Evolutionary conservation across 1,140 invertebrate species (phyloP).

Genomic region (Sinonovacula constricta): DNA sequence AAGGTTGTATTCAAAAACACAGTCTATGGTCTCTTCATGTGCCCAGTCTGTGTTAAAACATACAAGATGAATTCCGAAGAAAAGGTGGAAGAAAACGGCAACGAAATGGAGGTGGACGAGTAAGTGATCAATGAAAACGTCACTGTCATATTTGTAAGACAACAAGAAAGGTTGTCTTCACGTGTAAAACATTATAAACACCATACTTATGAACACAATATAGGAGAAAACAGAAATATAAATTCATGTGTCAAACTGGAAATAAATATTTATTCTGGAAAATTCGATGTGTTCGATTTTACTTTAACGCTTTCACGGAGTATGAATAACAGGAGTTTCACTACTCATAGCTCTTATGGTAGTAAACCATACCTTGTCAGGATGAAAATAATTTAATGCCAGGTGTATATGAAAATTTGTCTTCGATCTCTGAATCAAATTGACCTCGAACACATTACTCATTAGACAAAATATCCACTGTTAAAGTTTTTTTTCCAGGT

Average conservation of each 20-base stretch:
- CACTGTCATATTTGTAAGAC: too few species aligned
- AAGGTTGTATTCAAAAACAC: background rate
- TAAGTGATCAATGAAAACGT: conserved; percentile 2
- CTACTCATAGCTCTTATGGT: too few species aligned
- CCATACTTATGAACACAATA: background rate
- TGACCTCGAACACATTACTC: too few species aligned
- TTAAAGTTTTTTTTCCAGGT: too few species aligned
- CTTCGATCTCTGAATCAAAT: too few species aligned
- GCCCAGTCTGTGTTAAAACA: background rate
- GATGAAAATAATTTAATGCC: too few species aligned
- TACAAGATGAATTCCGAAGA: conserved; percentile 19
- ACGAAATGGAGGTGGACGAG: conserved; percentile 36
- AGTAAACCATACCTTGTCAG: too few species aligned
- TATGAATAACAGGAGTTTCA: too few species aligned
- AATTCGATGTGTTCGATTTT: background rate
- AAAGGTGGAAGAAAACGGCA: conserved; percentile 2
- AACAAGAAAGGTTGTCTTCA: background rate
- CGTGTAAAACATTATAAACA: background rate
- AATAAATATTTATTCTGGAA: background rate
- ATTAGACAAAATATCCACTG: too few species aligned
- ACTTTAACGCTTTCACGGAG: background rate
- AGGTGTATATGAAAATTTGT: too few species aligned
- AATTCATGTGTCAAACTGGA: background rate
- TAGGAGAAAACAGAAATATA: background rate
- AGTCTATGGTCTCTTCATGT: conserved; percentile 25